Conservation (phyloP, 1,140 invertebrate genomes). For the Schmidtea mediterranea region DNA sequence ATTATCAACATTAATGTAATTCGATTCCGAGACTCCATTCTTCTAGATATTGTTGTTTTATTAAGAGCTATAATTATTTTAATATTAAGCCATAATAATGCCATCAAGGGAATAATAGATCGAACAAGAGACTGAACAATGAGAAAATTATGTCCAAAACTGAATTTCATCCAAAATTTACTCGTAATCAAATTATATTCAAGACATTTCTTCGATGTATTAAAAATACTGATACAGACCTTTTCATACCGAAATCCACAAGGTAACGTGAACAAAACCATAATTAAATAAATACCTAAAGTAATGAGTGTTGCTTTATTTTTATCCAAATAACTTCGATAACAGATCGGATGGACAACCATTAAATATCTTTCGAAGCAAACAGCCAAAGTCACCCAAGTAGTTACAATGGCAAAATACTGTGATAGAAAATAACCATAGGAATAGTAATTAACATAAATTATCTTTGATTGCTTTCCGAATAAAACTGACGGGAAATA, state of each 20-base stretch:
- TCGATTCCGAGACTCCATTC: conserved; percentile 14
- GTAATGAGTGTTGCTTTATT: conserved; percentile 12
- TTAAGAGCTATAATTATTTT: conserved; percentile 36
- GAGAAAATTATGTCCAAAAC: conserved; percentile 7
- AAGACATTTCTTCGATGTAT: background rate
- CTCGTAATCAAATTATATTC: background rate
- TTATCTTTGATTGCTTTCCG: conserved; percentile 6
- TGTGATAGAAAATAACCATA: conserved; percentile 23
- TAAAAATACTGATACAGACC: background rate
- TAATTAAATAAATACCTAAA: conserved; percentile 11
- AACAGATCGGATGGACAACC: conserved; percentile 4
- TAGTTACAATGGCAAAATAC: conserved; percentile 14
- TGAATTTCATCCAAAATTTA: conserved; percentile 8
- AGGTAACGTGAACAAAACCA: conserved; percentile 15
- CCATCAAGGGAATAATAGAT: conserved; percentile 12
- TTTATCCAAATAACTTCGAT: background rate
- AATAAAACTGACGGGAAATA: conserved; percentile 35
- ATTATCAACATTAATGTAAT: conserved; percentile 46
- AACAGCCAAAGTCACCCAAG: conserved; percentile 9
- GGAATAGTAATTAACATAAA: conserved; percentile 15
- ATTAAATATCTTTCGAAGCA: conserved; percentile 7
- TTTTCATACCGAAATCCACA: conserved; percentile 18
- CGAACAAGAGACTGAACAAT: conserved; percentile 8
- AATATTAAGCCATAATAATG: conserved; percentile 12
- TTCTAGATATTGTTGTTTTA: conserved; percentile 13